phyloP scores from a whole-genome alignment of 2,797 vertebrate genomes.

The Pseudochromis fuscus region DNA sequence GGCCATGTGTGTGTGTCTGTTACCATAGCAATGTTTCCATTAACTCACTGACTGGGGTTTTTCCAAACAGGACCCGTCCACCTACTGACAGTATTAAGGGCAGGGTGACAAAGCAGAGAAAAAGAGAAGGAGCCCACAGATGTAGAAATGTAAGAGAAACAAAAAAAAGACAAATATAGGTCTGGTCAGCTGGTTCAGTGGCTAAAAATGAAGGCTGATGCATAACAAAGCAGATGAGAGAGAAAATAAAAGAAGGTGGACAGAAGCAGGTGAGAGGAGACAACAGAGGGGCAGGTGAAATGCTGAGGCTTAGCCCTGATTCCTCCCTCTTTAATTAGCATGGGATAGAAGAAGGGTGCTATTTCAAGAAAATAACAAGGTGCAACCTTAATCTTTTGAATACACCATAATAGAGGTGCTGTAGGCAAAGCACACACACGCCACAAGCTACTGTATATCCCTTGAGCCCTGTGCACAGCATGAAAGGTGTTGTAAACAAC shows the following conservation, averaged over 20 bases:
- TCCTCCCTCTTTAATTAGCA: conserved; percentile 71
- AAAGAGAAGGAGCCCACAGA: conserved; percentile 33
- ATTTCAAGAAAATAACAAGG: conserved; percentile 76
- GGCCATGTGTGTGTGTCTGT: conserved; percentile 77
- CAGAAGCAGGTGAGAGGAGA: conserved; percentile 52
- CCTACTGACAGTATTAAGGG: conserved; percentile 64
- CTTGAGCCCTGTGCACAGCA: conserved; percentile 16
- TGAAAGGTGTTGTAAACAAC: conserved; percentile 42
- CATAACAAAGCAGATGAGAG: conserved; percentile 45
- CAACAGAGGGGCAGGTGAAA: conserved; percentile 65
- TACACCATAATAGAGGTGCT: conserved; percentile 45
- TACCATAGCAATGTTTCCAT: conserved; percentile 81
- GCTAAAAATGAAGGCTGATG: conserved; percentile 53
- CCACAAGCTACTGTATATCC: conserved; percentile 12
- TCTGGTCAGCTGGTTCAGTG: conserved; percentile 24
- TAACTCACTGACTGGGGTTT: conserved; percentile 76
- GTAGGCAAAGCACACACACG: conserved; percentile 26
- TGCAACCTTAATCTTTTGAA: conserved; percentile 60
- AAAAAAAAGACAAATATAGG: conserved; percentile 49
- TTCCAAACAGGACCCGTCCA: conserved; percentile 72
- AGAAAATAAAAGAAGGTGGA: conserved; percentile 13
- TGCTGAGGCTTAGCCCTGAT: conserved; percentile 47
- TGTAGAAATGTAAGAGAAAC: conserved; percentile 63
- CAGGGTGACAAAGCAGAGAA: conserved; percentile 50
- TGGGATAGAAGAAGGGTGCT: conserved; percentile 54